Conservation (phyloP, 2,113 vertebrate genomes). For the Paraplagusia blochii region DNA sequence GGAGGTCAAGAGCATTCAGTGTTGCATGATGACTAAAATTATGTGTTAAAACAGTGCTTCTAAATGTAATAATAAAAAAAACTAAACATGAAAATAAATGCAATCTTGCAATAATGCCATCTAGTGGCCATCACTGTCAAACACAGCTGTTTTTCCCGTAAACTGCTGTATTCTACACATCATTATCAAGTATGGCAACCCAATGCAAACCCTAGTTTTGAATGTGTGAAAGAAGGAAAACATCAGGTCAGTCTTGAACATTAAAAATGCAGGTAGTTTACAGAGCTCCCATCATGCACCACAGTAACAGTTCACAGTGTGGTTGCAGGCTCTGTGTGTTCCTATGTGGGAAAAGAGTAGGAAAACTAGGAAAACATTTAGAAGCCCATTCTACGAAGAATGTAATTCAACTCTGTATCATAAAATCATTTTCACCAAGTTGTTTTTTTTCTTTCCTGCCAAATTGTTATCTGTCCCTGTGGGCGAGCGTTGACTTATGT, state of each 20-base stretch:
- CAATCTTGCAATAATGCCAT: neutral
- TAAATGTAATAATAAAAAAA: no score
- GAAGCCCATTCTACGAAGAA: neutral
- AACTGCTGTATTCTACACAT: no score
- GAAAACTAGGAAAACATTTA: neutral
- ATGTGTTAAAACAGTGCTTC: no score
- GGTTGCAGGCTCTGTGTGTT: neutral
- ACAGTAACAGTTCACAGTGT: conserved; percentile 2
- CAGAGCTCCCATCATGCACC: neutral
- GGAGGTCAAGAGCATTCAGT: no score
- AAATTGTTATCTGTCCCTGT: conserved; percentile 18
- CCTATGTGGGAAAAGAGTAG: no score
- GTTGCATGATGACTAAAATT: no score
- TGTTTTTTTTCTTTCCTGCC: neutral
- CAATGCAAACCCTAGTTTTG: no score
- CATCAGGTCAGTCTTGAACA: neutral
- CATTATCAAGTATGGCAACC: no score
- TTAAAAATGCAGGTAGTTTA: neutral
- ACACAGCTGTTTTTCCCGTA: no score
- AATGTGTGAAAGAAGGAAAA: no score
- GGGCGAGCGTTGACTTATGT: conserved; percentile 19
- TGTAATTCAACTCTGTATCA: neutral
- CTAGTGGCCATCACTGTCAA: no score
- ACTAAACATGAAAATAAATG: no score
- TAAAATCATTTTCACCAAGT: conserved; percentile 7